A percentile compares a stretch with the other conserved stretches of the same genome.
Conservation (phyloP, 2,797 vertebrate genomes). For the Scolopax rusticola region DNA sequence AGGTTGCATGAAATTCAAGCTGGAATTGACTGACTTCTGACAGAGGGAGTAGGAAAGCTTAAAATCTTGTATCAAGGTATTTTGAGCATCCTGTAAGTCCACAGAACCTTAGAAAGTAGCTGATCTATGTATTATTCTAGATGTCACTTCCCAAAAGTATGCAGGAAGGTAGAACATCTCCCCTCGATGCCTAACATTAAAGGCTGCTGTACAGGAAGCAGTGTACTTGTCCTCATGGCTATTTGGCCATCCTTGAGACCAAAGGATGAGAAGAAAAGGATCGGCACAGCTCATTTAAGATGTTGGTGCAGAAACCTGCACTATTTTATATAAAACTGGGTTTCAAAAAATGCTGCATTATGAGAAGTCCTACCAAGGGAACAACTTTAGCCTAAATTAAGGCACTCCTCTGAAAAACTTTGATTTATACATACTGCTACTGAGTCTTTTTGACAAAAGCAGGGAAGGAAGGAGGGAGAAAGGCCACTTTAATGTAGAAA, state of each 20-base stretch:
- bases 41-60: background rate
- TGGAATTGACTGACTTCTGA: background rate
- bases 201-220: background rate
- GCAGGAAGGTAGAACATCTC: background rate
- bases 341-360: background rate
- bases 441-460: background rate
- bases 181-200: rapidly evolving
- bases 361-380: background rate
- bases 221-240: background rate
- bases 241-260: background rate
- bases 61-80: rapidly evolving
- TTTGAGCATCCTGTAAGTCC: background rate
- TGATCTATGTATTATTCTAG: background rate
- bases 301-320: background rate
- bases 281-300: background rate
- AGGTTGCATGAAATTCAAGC: background rate
- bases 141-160: background rate
- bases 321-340: background rate
- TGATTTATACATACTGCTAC: background rate
- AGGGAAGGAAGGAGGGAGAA: background rate
- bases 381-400: background rate
- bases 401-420: background rate
- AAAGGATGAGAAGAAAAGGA: background rate
- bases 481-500: background rate
- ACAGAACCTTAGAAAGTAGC: background rate